Base-by-base conservation (phyloP, 2,888 invertebrate genomes). In the Branchipolynoe longqiensis region DNA sequence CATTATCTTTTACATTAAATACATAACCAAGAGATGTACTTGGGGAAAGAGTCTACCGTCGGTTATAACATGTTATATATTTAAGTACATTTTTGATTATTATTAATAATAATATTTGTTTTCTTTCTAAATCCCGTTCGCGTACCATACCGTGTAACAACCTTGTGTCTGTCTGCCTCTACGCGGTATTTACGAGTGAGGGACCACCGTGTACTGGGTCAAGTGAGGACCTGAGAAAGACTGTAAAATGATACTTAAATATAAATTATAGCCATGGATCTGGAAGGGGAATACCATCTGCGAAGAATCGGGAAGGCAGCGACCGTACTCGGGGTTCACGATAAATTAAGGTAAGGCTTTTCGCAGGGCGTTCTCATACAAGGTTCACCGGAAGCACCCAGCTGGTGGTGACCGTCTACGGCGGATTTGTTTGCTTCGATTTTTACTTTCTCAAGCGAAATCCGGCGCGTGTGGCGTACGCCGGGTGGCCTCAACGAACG, bases 161-260 rank as follows among this genome's bases (percentile, higher is more conserved):
- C 6, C 41, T 25, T 22, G 31, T 25, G n/a, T 8, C 28, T 36
- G 64, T 28, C 8, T n/a, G 31, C 22, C 41, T 3, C 48, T 64
- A 41, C 83, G 64, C 83, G 83, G 64, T 69, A 83, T 64, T 64
- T 83, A 64, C 83, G 69, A 83, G 69, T 73, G 38, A n/a, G 22
- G n/a, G n/a, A n/a, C n/a, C n/a, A n/a, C n/a, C n/a, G n/a, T 12
- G 48, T 8, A 48, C 48, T 48, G 48, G 8, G 6, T n/a, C 22
- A 73, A 73, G 4, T 73, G 14, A 40, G 33, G 73, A 1, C 6
- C 22, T 73, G 48, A 22, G n/a, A 78, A 41, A 40, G 14, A 48
- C 48, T 25, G 6, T 12, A 18, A 78, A 78, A 78, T n/a, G n/a
- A 48, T 78, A 48, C 12, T 1, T 48, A 41, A 33, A 8, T 48